Evolutionary conservation across 2,888 invertebrate species (phyloP), one percentile per base, ranked within the genome.

Genomic region (Perizoma affinitatum): DNA sequence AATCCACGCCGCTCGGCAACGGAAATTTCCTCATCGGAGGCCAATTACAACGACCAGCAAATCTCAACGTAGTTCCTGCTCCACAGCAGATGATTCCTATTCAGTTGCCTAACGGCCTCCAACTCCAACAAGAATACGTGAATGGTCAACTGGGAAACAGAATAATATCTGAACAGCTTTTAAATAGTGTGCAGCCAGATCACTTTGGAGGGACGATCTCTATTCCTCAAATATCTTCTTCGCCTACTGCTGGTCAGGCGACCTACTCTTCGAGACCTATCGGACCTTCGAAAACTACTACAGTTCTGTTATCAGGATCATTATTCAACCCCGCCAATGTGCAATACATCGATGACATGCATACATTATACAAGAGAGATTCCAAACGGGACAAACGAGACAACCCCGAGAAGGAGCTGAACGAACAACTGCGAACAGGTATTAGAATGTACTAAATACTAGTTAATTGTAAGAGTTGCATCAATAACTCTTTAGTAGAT

Each of bases 91-190:
- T 70, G 68, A 64, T 94, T 5, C 93, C 92, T 4, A 76, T 88
- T 4, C 88, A 91, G 64, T 68, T 89, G 1, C 79, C 90, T 0
- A 93, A 92, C 55, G 94, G 94, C 0, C 82, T 93, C 35, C 90
- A 92, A 63, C 85, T 90, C 46, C 93, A 93, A 66, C 93, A 93
- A 54, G 94, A 94, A 71, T 95, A 94, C 63, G 82, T 94, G 0
- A 95, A 95, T 71, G 95, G 95, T 0, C 95, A 95, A 79, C 93
- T 95, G 48, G 93, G 93, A 0, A 93, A 87, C 45, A 87, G 94
- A 22, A 81, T 93, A 33, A 89, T 94, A 4, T 92, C 94, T 0
- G 94, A 94, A 68, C 94, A 94, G 68, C 82, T 94, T 2, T 75
- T 93, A 1, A 89, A 86, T 61, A 84, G 80, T 63, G 77, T 85